A percentile compares a stretch with the other conserved stretches of the same genome.
phyloP scores from a whole-genome alignment of 1,140 invertebrate species.

The Pseudomyrmex sp. region DNA sequence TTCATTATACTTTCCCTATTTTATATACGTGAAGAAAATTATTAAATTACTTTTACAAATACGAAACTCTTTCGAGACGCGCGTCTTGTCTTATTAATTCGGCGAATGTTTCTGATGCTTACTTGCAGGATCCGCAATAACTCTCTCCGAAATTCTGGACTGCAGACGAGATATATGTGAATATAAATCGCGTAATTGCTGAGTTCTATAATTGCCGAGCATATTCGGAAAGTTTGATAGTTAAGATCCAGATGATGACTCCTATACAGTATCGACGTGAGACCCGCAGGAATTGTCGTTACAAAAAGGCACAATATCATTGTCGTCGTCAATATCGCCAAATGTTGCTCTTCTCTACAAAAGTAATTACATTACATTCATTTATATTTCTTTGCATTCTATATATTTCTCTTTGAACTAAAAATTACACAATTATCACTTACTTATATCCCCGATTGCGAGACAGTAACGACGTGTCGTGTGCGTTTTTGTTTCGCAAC shows the following conservation, averaged over 20 bases:
- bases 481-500: slow-evolving; percentile 49
- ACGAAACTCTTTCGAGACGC: too few species aligned
- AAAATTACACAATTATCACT: background rate
- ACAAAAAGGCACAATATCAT: slow-evolving; percentile 61
- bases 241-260: slow-evolving; percentile 13
- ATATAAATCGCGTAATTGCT: slow-evolving; percentile 60
- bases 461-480: slow-evolving; percentile 54
- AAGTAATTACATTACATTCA: slow-evolving; percentile 5
- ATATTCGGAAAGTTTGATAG: slow-evolving; percentile 54
- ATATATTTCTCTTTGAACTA: too few species aligned
- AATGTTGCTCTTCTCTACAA: slow-evolving; percentile 67
- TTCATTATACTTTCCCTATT: slow-evolving; percentile 54
- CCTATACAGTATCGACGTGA: slow-evolving; percentile 42
- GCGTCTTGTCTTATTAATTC: too few species aligned
- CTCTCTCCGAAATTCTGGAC: slow-evolving; percentile 58
- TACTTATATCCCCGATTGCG: slow-evolving; percentile 67
- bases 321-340: slow-evolving; percentile 61
- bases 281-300: slow-evolving; percentile 57
- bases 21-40: background rate
- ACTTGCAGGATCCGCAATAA: slow-evolving; percentile 57
- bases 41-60: background rate
- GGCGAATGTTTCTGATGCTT: background rate
- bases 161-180: slow-evolving; percentile 61
- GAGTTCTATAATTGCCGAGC: slow-evolving; percentile 59
- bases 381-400: background rate